A percentile compares a stretch with the other conserved stretches of the same genome.
Evolutionary conservation across 2,888 invertebrate species (phyloP).

Genomic region (Dasypogon diadema): DNA sequence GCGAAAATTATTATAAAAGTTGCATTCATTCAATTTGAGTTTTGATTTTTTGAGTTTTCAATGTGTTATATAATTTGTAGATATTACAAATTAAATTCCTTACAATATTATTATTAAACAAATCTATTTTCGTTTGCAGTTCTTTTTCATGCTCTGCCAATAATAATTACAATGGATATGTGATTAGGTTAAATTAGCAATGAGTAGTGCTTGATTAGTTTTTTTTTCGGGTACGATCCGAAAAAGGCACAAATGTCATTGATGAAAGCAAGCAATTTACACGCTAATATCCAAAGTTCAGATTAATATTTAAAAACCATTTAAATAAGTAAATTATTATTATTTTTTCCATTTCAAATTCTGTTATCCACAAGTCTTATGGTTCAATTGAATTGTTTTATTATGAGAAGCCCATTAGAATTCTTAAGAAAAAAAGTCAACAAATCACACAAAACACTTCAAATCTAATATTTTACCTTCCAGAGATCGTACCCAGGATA

Average conservation of each 20-base stretch:
- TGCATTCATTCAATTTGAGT: no score
- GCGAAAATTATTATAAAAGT: no score
- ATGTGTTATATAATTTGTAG: no score
- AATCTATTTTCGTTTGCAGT: no score
- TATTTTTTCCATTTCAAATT: not conserved
- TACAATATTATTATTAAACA: no score
- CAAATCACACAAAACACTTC: slow-evolving; percentile 47
- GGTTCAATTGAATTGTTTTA: slow-evolving; percentile 24
- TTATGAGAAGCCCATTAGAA: slow-evolving; percentile 16
- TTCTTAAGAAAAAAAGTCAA: slow-evolving; percentile 40
- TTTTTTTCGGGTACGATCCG: slow-evolving; percentile 68
- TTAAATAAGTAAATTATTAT: slow-evolving; percentile 11
- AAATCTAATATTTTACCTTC: slow-evolving; percentile 64
- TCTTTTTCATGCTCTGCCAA: no score
- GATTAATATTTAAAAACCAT: slow-evolving; percentile 15
- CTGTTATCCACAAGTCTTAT: slow-evolving; percentile 46
- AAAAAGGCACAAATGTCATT: slow-evolving; percentile 63
- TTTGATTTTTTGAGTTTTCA: no score
- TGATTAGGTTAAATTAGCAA: slow-evolving; percentile 8
- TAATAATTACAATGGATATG: no score
- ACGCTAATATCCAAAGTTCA: slow-evolving; percentile 12
- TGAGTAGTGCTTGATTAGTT: slow-evolving; percentile 14
- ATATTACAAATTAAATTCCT: no score
- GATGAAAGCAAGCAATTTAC: slow-evolving; percentile 8
- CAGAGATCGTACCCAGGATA: slow-evolving; percentile 68